Evolutionary conservation across 1,140 invertebrate species (phyloP), one percentile per base, ranked within the genome.

Genomic region (Drosophila persimilis): DNA sequence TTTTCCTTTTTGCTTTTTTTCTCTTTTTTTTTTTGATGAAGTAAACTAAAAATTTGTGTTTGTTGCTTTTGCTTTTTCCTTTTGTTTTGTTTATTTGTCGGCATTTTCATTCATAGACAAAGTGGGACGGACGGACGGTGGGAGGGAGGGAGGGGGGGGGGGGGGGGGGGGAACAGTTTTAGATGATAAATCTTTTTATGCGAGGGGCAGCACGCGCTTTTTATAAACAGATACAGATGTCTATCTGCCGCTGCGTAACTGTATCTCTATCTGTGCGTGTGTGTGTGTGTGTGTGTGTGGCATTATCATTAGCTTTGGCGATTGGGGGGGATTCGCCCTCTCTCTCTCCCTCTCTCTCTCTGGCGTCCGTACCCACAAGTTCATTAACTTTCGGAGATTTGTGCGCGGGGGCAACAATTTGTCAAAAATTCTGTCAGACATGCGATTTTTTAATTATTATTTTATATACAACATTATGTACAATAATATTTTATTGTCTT

Each of bases 361-460:
- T n/a, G 5, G 35, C 46, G 57, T 48, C 56, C 20, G 66, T 66
- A 48, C 29, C 44, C 44, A 69, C 73, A 86, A 86, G 81, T 86
- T 86, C 81, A 86, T 86, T 86, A 88, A 86, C 83, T 86, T 88
- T 78, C 81, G 50, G 72, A 55, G 39, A 58, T 48, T 74, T 74
- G 50, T 75, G 55, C 71, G 62, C 71, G 72, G 80, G 72, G 77
- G 72, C 72, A 77, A 86, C 56, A 81, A 86, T 86, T 88, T 86
- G 81, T 86, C 81, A 81, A 81, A 86, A 71, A 80, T 74, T 80
- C 64, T 72, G 81, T 86, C 58, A 53, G 81, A 86, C 83, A 88
- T 86, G 81, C 81, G 81, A 86, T 86, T 75, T 86, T 77, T 65
- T 71, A 86, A 88, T 86, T 88, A 85, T 86, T 62, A 55, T 76